Conservation (phyloP, 2,797 vertebrate species). For the Alectoris magna region DNA sequence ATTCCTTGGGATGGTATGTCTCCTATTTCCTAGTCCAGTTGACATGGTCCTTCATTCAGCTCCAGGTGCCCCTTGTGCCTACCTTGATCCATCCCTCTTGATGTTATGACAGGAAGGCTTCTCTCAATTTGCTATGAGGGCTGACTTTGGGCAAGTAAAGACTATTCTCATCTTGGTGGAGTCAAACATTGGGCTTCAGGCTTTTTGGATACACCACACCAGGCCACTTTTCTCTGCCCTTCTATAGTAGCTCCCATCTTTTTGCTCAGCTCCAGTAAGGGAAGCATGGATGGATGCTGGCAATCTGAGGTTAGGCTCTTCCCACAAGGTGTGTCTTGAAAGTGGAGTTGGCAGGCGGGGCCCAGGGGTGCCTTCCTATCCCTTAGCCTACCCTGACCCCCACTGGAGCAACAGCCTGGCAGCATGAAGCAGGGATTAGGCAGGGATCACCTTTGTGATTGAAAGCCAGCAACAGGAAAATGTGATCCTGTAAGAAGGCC, state of each 20-base stretch:
- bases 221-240: not conserved
- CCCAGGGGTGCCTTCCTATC: not conserved
- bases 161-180: accelerated
- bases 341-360: not conserved
- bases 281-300: not conserved
- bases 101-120: not conserved
- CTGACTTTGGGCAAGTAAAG: not conserved
- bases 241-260: not conserved
- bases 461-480: not conserved
- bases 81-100: not conserved
- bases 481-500: not conserved
- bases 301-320: not conserved
- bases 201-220: not conserved
- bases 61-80: not conserved
- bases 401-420: not conserved
- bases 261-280: accelerated
- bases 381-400: not conserved
- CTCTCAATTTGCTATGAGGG: not conserved
- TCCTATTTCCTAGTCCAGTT: not conserved
- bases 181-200: not conserved
- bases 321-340: not conserved
- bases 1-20: not conserved
- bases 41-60: not conserved
- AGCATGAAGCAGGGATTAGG: not conserved
- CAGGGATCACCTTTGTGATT: no score